Conservation (phyloP, 2,113 vertebrate genomes). For the Pipa parva region DNA sequence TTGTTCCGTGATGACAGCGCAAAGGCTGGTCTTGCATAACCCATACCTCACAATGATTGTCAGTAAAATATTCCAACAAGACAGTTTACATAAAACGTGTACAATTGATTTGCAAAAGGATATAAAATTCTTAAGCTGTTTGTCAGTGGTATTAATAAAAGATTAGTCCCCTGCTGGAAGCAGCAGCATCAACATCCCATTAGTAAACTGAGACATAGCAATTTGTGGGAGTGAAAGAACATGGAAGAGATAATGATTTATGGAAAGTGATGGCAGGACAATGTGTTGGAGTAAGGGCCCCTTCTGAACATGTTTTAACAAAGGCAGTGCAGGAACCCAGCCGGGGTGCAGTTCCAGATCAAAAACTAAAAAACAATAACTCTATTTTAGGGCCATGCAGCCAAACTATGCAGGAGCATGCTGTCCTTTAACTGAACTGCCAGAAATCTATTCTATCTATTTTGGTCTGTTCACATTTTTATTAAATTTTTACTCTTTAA, state of each 20-base stretch:
- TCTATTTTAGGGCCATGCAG: neutral
- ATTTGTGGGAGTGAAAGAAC: slow-evolving; percentile 34
- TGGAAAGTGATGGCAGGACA: slow-evolving; percentile 51
- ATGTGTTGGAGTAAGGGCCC: slow-evolving; percentile 44
- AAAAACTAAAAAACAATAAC: slow-evolving; percentile 25
- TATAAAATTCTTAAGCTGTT: slow-evolving; percentile 51
- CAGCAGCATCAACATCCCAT: slow-evolving; percentile 31
- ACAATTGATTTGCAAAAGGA: slow-evolving; percentile 28
- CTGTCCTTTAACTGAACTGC: neutral
- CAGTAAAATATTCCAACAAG: slow-evolving; percentile 25
- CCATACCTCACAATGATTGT: slow-evolving; percentile 13
- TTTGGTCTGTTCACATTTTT: too few relatives aligned
- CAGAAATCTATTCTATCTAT: neutral
- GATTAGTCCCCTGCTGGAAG: slow-evolving; percentile 60
- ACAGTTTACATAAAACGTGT: slow-evolving; percentile 28
- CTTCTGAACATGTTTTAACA: slow-evolving; percentile 9
- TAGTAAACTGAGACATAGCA: neutral
- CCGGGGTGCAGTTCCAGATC: neutral
- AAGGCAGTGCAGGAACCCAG: neutral
- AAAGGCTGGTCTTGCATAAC: neutral
- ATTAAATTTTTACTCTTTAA: neutral
- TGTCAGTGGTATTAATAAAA: slow-evolving; percentile 60
- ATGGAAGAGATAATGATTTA: slow-evolving; percentile 46
- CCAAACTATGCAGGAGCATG: slow-evolving; percentile 5
- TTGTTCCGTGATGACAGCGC: slow-evolving; percentile 12